Conservation (phyloP, 2,888 invertebrate genomes). For the Periphyllus acericola region DNA sequence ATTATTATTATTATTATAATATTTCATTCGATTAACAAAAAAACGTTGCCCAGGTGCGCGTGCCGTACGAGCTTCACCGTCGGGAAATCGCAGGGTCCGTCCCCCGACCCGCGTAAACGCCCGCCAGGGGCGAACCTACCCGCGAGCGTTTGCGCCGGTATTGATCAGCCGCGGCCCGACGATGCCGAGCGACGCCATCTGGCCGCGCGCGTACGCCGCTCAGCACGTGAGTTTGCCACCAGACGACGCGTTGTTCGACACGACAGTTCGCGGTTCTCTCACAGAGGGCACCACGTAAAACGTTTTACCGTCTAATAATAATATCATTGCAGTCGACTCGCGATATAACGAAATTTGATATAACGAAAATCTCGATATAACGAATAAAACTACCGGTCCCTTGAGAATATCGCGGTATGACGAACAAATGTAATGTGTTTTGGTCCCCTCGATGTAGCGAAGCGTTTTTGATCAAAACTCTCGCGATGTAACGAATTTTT, state of each 20-base stretch:
- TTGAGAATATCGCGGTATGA: no score
- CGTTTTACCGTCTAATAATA: no score
- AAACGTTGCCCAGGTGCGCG: background rate
- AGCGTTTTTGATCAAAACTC: no score
- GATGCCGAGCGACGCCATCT: background rate
- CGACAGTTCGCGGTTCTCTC: background rate
- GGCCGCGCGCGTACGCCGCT: background rate
- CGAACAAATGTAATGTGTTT: no score
- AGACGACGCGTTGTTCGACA: background rate
- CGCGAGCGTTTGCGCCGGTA: background rate
- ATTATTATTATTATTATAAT: background rate
- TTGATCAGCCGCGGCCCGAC: background rate
- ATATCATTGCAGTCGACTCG: no score
- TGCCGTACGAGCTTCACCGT: no score
- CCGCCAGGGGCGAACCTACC: background rate
- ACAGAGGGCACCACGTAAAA: conserved; percentile 3
- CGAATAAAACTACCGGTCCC: no score
- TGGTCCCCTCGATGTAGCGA: no score
- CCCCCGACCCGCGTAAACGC: background rate
- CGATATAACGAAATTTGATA: no score
- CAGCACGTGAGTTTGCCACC: background rate
- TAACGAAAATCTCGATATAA: no score
- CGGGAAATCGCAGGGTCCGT: background rate
- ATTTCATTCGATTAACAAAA: background rate
- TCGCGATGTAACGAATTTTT: no score